Conservation (phyloP, 2,797 vertebrate genomes). For the Jordanella pulchra region DNA sequence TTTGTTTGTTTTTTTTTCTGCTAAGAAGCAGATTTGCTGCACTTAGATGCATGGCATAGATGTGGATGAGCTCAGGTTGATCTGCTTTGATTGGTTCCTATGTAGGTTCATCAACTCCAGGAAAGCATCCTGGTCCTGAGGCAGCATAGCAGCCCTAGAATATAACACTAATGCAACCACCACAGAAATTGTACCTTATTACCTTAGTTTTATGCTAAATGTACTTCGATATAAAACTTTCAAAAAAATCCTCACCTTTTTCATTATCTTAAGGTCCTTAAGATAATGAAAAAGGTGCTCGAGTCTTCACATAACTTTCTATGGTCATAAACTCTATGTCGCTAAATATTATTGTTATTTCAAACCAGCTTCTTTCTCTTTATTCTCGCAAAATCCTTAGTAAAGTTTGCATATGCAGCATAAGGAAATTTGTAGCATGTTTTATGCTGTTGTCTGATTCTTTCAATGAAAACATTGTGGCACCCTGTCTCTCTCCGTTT, state of each 20-base stretch:
- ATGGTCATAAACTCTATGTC: background rate
- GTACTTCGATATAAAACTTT: background rate
- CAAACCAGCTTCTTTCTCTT: background rate
- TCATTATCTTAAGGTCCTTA: background rate
- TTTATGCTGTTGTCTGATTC: slow-evolving; percentile 1
- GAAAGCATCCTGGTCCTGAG: no score
- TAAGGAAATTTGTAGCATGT: background rate
- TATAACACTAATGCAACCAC: no score
- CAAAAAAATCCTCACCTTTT: background rate
- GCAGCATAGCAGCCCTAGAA: no score
- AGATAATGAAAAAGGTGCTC: background rate
- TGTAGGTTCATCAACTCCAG: no score
- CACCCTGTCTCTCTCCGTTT: background rate
- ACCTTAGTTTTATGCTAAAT: no score
- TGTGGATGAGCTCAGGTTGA: no score
- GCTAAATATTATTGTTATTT: background rate
- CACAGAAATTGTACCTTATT: no score
- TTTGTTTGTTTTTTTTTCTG: no score
- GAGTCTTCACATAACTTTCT: background rate
- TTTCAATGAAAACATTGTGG: background rate
- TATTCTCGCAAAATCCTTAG: background rate
- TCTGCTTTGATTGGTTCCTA: no score
- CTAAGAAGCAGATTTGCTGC: no score
- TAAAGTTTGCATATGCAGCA: background rate
- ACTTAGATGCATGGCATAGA: no score